Base-by-base conservation (phyloP, 1,140 invertebrate genomes). In the Gryllus bimaculatus region DNA sequence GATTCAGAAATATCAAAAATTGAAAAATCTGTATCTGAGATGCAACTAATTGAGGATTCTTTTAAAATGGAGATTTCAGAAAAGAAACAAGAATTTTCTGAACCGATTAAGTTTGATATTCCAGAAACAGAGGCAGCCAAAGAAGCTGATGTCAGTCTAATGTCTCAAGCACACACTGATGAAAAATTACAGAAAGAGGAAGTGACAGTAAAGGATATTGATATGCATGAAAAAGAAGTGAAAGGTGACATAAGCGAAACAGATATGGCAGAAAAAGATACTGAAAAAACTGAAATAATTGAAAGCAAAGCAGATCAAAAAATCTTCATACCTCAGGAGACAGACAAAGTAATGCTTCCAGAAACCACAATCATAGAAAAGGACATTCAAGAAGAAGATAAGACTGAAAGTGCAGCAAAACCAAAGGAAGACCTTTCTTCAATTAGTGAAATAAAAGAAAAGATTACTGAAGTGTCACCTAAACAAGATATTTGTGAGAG, bases 291-390 rank as follows among this genome's bases (percentile, higher is more conserved):
- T 79, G 74, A 77, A 79, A 74, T 48, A 79, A 81, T 80, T 77
- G 48, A 49, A 66, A 79, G 79, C 77, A 73, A 78, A 79, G 76
- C 48, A 78, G 81, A 81, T 78, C 73, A 81, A 49, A 79, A 82
- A 5, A 39, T 39, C 26, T 39, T 39, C 5, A 5, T 39, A 39
- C 26, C 54, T 13, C 54, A 66, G 18, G 10, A 13, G 73, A 81
- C 75, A 78, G 80, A 79, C 20, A 66, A 81, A 75, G 74, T 79
- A 48, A 26, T 74, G 78, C 47, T 79, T 10, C 76, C 76, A 66
- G 73, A 81, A 78, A 79, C 80, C 73, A 76, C 79, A 47, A 49
- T 79, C 76, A 5, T 66, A 66, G 54, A 66, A 74, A 54, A 82
- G 15, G 73, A 79, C 20, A 79, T 81, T 73, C 75, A 81, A 74